Conservation (phyloP, 1,140 invertebrate species). For the Magallana ariakensis region DNA sequence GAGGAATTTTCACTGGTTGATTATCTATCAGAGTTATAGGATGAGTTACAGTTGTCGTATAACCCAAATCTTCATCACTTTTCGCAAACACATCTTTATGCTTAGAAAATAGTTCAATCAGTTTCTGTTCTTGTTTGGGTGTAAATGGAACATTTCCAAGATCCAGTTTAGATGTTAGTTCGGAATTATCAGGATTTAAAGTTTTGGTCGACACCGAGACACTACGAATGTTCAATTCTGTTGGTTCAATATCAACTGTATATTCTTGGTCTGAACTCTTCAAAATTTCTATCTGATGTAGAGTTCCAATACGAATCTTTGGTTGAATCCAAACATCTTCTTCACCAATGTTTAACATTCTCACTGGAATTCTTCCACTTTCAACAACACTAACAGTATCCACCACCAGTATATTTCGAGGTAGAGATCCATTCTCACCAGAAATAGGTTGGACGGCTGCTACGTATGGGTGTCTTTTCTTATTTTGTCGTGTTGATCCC, state of each 20-base stretch:
- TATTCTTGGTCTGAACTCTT: slow-evolving; percentile 16
- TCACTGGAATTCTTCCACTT: slow-evolving; percentile 30
- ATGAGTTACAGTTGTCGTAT: too few relatives aligned
- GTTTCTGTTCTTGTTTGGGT: too few relatives aligned
- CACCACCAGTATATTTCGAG: slow-evolving; percentile 36
- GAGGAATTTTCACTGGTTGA: too few relatives aligned
- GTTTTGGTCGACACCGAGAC: too few relatives aligned
- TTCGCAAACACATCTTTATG: too few relatives aligned
- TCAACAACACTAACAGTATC: slow-evolving; percentile 37
- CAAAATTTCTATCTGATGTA: slow-evolving; percentile 37
- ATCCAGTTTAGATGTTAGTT: too few relatives aligned
- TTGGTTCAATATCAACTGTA: slow-evolving; percentile 35
- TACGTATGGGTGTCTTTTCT: background rate
- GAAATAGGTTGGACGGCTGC: slow-evolving; percentile 41
- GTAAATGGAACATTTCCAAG: too few relatives aligned
- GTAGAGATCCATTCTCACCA: slow-evolving; percentile 29
- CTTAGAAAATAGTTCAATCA: too few relatives aligned
- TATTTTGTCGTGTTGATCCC: slow-evolving; percentile 16
- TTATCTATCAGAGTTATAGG: too few relatives aligned
- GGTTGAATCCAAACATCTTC: slow-evolving; percentile 48
- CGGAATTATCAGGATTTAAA: too few relatives aligned
- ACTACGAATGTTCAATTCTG: too few relatives aligned
- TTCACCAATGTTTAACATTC: slow-evolving; percentile 43
- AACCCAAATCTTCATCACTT: too few relatives aligned
- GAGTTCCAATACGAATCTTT: slow-evolving; percentile 42